Percentiles rank a stretch among this genome's conserved stretches.
phyloP scores from a whole-genome alignment of 2,113 vertebrate species.

The Lepus europaeus region DNA sequence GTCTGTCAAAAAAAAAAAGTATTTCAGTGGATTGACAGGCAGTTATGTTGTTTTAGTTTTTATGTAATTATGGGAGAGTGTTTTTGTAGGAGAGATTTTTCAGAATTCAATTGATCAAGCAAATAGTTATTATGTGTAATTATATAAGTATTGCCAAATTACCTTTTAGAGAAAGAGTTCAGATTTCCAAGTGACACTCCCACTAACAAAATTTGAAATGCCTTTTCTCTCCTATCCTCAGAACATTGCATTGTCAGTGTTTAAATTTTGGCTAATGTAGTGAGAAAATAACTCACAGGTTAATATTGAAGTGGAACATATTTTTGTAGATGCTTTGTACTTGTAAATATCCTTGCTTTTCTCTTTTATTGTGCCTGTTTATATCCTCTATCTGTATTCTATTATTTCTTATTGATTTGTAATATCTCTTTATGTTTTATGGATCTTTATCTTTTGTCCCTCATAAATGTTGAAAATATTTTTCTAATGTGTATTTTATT shows the following conservation, averaged over 20 bases:
- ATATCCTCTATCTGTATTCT: background rate
- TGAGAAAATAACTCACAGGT: background rate
- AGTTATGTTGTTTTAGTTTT: background rate
- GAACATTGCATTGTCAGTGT: background rate
- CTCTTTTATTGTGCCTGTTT: background rate
- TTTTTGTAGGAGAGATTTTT: slow-evolving; percentile 13
- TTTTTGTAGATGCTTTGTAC: background rate
- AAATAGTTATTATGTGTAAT: slow-evolving; percentile 14
- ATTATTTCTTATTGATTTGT: background rate
- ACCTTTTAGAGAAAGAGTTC: slow-evolving; percentile 1
- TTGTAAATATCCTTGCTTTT: slow-evolving; percentile 7
- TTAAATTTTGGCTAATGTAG: background rate
- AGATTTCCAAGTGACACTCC: background rate
- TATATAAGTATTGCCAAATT: slow-evolving; percentile 54
- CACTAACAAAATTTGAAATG: background rate
- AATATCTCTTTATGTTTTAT: slow-evolving; percentile 22
- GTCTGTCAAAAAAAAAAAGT: background rate
- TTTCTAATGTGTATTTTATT: background rate
- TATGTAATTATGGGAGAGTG: background rate
- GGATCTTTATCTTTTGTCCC: background rate
- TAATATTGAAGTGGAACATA: background rate
- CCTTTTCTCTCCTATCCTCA: background rate
- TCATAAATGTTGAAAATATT: background rate
- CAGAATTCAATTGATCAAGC: slow-evolving; percentile 8
- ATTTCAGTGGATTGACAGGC: background rate